These are phyloP conservation scores for Ostrea denselamellosa DNA, from an alignment of 1,140 invertebrate species.

Conservation along the genomic window DNA sequence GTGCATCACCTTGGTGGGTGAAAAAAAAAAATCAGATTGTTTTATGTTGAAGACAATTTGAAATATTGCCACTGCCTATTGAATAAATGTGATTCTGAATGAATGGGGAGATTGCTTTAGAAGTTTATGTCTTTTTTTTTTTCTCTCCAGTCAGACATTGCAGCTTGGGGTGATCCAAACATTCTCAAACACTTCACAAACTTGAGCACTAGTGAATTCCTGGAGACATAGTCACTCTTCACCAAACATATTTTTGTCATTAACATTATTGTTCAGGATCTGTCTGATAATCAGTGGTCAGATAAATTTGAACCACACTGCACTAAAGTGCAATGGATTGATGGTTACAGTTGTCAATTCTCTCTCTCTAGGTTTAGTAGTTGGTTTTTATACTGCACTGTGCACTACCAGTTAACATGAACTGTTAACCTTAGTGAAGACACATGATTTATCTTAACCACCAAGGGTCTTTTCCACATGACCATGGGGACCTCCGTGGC, in stretches of 20 bases:
- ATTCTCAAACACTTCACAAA: background rate
- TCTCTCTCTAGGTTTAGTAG: too few relatives aligned
- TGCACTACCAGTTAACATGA: background rate
- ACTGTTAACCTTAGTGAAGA: background rate
- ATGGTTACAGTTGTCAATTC: too few relatives aligned
- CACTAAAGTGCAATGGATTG: too few relatives aligned
- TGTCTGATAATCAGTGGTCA: too few relatives aligned
- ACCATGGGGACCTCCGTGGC: too few relatives aligned
- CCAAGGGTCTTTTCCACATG: too few relatives aligned
- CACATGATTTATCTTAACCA: too few relatives aligned
- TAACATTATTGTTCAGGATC: background rate
- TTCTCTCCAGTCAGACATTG: background rate
- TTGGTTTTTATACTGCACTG: background rate
- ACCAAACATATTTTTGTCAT: slow-evolving; percentile 4
- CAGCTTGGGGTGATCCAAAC: background rate
- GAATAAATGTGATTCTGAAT: slow-evolving; percentile 35
- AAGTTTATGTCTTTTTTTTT: slow-evolving; percentile 34
- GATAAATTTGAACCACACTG: background rate
- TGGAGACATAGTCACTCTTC: background rate
- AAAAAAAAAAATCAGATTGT: slow-evolving; percentile 33
- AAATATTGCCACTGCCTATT: slow-evolving; percentile 29
- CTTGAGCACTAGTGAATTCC: background rate
- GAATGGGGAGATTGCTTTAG: background rate
- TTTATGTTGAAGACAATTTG: slow-evolving; percentile 35
- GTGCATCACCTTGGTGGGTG: background rate